A percentile compares a stretch with the other conserved stretches of the same genome.
Evolutionary conservation across 2,888 invertebrate species (phyloP).

Genomic region (Ditula angustiorana): DNA sequence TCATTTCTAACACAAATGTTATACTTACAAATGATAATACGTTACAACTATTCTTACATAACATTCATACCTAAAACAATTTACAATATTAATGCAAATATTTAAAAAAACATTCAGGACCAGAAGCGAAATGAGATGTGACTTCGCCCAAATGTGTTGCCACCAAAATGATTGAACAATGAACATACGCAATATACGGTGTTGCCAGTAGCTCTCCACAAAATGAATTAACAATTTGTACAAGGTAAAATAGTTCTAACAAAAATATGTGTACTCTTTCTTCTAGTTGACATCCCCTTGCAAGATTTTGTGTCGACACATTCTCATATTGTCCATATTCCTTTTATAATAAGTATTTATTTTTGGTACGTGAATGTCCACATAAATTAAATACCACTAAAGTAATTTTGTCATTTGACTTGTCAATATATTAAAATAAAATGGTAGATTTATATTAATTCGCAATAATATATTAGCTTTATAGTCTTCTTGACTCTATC

Average conservation of each 20-base stretch:
- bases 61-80: constrained; percentile 80
- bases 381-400: constrained; percentile 65
- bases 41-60: constrained; percentile 79
- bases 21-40: constrained; percentile 80
- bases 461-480: constrained; percentile 40
- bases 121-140: constrained; percentile 51
- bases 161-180: constrained; percentile 39
- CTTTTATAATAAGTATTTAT: constrained; percentile 56
- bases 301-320: constrained; percentile 55
- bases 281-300: constrained; percentile 52
- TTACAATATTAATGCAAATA: constrained; percentile 74
- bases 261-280: constrained; percentile 76
- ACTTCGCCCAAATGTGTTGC: constrained; percentile 44
- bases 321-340: constrained; percentile 59
- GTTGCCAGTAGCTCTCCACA: constrained; percentile 69
- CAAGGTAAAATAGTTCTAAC: constrained; percentile 70
- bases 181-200: constrained; percentile 61
- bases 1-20: constrained; percentile 78
- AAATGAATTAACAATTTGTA: constrained; percentile 78
- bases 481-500: constrained; percentile 40
- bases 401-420: constrained; percentile 64
- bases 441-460: constrained; percentile 35
- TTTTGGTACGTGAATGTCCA: constrained; percentile 79
- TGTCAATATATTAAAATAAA: constrained; percentile 45
- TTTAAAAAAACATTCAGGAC: constrained; percentile 59